Conservation (phyloP, 2,113 vertebrate genomes). For the Ciconia maguari region DNA sequence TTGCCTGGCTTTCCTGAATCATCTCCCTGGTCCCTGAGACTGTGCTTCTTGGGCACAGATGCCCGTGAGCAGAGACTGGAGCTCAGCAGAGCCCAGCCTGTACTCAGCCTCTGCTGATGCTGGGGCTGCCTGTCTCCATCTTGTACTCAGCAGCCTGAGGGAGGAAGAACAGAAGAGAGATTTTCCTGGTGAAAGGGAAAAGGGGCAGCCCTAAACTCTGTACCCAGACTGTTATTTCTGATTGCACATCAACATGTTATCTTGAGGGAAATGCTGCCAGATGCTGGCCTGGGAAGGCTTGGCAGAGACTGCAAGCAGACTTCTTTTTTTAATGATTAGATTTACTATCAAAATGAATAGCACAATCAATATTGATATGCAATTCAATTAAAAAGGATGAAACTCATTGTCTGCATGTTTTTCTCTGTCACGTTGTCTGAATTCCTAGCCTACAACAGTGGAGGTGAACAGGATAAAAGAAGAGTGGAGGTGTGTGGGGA, state of each 20-base stretch:
- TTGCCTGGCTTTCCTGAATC: neutral
- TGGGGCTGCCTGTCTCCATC: neutral
- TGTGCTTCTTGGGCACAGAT: neutral
- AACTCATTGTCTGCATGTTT: neutral
- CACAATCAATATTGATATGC: constrained; percentile 55
- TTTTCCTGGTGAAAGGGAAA: neutral
- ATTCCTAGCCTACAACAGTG: neutral
- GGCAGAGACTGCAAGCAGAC: constrained; percentile 2
- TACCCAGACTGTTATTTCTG: neutral
- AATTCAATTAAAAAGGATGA: constrained; percentile 58
- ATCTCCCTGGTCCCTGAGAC: neutral
- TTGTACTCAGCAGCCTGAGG: neutral
- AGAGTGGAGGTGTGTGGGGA: neutral
- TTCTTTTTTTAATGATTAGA: constrained; percentile 12
- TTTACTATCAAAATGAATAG: constrained; percentile 59
- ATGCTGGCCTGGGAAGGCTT: neutral
- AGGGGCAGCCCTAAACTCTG: neutral
- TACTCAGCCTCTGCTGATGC: neutral
- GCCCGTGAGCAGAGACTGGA: neutral
- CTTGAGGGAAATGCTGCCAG: constrained; percentile 16
- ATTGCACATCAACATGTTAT: neutral
- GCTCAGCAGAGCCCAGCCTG: neutral
- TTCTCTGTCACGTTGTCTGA: neutral
- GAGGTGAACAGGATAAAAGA: neutral
- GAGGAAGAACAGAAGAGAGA: neutral